Evolutionary conservation across 2,113 vertebrate genomes (phyloP).

Genomic region (Erythrolamprus reginae): DNA sequence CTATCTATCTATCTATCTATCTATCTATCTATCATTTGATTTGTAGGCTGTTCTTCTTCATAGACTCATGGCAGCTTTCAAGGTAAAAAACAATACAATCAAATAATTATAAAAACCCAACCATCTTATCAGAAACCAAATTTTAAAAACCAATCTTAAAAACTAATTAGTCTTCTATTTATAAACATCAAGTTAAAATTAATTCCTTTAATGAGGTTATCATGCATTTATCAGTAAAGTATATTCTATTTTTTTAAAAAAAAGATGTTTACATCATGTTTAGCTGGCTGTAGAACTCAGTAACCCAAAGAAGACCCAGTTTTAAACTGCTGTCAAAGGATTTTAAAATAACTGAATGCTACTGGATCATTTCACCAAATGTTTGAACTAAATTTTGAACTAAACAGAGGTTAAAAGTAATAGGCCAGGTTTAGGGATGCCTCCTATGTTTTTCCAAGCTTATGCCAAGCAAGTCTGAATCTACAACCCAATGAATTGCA

Average conservation of each 20-base stretch:
- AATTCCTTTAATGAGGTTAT: neutral
- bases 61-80: too few relatives aligned
- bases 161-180: neutral
- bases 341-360: neutral
- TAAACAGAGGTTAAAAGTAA: neutral
- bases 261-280: neutral
- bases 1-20: too few relatives aligned
- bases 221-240: neutral
- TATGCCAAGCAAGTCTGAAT: neutral
- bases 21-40: too few relatives aligned
- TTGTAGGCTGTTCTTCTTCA: too few relatives aligned
- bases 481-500: neutral
- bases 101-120: too few relatives aligned
- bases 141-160: too few relatives aligned
- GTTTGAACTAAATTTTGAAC: neutral
- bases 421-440: neutral
- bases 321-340: neutral
- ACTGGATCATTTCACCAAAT: neutral
- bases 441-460: neutral
- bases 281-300: neutral
- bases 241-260: neutral
- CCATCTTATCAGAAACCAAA: too few relatives aligned
- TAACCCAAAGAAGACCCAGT: neutral
- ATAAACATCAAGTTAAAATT: neutral
- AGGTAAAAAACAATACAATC: too few relatives aligned